A percentile compares a stretch with the other conserved stretches of the same genome.
Evolutionary conservation across 2,113 vertebrate species (phyloP).

Genomic region (Donacobius atricapilla): DNA sequence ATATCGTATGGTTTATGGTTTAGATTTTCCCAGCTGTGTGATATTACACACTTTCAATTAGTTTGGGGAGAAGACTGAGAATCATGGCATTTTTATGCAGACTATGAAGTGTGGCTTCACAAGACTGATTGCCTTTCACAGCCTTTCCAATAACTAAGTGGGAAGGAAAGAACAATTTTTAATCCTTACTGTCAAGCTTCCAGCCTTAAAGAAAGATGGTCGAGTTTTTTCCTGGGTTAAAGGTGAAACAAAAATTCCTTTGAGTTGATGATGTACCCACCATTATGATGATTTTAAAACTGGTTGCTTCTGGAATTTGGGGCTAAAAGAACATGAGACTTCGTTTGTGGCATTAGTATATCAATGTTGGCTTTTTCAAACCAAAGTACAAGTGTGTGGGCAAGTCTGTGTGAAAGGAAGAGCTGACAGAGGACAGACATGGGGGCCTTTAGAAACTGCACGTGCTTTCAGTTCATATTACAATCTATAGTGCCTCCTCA

Average conservation of each 20-base stretch:
- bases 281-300: slow-evolving; percentile 52
- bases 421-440: neutral
- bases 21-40: slow-evolving; percentile 77
- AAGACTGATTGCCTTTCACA: slow-evolving; percentile 83
- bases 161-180: slow-evolving; percentile 77
- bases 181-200: slow-evolving; percentile 80
- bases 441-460: neutral
- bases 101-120: slow-evolving; percentile 75
- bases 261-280: slow-evolving; percentile 26
- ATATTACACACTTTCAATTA: slow-evolving; percentile 79
- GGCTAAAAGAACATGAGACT: neutral
- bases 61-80: slow-evolving; percentile 69
- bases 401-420: neutral
- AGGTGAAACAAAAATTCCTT: slow-evolving; percentile 65
- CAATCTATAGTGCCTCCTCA: neutral
- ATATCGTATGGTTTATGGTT: slow-evolving; percentile 74
- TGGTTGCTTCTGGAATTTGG: neutral
- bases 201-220: slow-evolving; percentile 75
- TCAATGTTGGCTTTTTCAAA: neutral
- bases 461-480: neutral
- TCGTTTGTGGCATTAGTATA: slow-evolving; percentile 2
- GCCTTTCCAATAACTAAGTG: slow-evolving; percentile 80
- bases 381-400: neutral
- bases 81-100: slow-evolving; percentile 80
- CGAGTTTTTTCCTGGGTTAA: slow-evolving; percentile 66